Percentiles rank a stretch among this genome's conserved stretches.
These are phyloP conservation scores for Setophaga petechia DNA, from an alignment of 2,113 vertebrate genomes.

Conservation along the genomic window DNA sequence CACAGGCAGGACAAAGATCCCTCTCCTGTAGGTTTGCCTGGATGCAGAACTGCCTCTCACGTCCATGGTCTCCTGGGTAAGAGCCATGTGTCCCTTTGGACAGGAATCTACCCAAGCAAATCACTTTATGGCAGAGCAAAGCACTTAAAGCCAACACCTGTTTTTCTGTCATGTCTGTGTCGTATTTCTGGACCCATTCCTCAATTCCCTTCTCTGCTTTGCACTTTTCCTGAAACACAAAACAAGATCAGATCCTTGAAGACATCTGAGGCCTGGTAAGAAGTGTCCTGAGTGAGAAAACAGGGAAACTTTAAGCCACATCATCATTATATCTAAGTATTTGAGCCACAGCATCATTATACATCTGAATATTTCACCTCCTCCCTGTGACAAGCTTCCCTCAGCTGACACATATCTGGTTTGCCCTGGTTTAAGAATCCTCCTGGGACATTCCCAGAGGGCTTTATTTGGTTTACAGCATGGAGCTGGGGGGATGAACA, in stretches of 20 bases:
- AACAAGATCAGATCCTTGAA: not conserved
- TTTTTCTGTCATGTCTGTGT: slow-evolving; percentile 80
- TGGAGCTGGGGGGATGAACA: not conserved
- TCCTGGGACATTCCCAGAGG: not conserved
- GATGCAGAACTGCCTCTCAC: not conserved
- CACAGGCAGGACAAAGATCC: not conserved
- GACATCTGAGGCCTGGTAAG: not conserved
- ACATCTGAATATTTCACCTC: not conserved
- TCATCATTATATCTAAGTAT: not conserved
- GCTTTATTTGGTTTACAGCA: not conserved
- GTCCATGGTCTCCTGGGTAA: not conserved
- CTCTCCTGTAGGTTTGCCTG: not conserved
- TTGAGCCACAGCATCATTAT: not conserved
- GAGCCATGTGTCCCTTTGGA: not conserved
- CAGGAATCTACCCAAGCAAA: not conserved
- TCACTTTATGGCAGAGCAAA: not conserved
- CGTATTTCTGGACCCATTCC: slow-evolving; percentile 85
- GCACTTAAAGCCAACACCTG: slow-evolving; percentile 76
- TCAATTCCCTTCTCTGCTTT: slow-evolving; percentile 80
- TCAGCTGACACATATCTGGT: not conserved
- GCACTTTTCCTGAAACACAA: slow-evolving; percentile 79
- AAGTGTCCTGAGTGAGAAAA: not conserved
- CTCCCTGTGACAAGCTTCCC: not conserved
- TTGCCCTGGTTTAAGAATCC: not conserved
- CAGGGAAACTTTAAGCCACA: not conserved